These are phyloP conservation scores for Stenurella melanura DNA, from an alignment of 2,888 invertebrate species.

Conservation along the genomic window DNA sequence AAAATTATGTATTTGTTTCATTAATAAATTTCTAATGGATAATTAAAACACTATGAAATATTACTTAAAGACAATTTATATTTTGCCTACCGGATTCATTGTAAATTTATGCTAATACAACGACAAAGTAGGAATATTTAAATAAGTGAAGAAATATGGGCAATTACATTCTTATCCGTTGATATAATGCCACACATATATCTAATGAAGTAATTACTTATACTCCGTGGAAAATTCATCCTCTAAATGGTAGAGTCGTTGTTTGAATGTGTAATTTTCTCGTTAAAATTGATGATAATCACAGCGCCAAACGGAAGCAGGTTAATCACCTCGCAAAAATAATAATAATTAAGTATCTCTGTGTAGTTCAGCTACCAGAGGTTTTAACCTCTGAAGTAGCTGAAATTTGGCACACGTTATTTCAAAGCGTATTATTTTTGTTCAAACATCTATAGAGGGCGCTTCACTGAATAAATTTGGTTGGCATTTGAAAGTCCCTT, in stretches of 20 bases:
- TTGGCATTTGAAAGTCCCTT: too few species aligned
- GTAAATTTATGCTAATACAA: constrained; percentile 14
- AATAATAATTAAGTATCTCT: constrained; percentile 36
- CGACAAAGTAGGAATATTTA: constrained; percentile 11
- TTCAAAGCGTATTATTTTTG: too few species aligned
- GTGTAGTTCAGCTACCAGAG: constrained; percentile 39
- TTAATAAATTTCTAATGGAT: constrained; percentile 29
- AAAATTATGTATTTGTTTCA: constrained; percentile 37
- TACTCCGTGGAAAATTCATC: constrained; percentile 45
- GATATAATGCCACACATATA: constrained; percentile 32
- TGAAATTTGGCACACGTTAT: too few species aligned
- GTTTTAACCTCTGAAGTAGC: too few species aligned
- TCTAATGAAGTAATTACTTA: constrained; percentile 42
- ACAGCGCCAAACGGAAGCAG: constrained; percentile 29
- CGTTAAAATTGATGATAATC: constrained; percentile 53
- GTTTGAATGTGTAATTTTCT: constrained; percentile 54
- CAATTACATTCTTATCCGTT: constrained; percentile 26
- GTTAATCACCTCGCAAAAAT: constrained; percentile 30
- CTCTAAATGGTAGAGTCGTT: constrained; percentile 51
- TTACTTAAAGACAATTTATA: constrained; percentile 32
- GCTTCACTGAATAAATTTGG: too few species aligned
- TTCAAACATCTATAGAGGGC: too few species aligned
- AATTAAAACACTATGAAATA: constrained; percentile 29
- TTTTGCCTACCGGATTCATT: constrained; percentile 21
- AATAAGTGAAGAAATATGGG: constrained; percentile 13